Base-by-base conservation (phyloP, 1,140 invertebrate species). In the silkworm (Bombyx mori) region DNA sequence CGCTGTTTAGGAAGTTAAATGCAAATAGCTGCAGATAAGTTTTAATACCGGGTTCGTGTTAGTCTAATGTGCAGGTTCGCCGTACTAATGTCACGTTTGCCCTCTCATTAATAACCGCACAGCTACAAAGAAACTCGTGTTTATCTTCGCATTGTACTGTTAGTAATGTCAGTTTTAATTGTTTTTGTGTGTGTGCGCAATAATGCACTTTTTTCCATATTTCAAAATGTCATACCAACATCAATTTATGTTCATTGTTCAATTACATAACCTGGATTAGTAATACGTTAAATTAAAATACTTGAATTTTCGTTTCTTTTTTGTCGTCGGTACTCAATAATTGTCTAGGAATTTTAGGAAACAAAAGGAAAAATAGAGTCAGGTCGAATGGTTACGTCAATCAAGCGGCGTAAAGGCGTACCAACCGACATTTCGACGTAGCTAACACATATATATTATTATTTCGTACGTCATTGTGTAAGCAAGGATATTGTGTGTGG, bases 21-120 rank as follows among this genome's bases (percentile, higher is more conserved):
- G 79, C 78, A 84, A 86, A 82, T 82, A 79, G 73, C 79, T 77
- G 69, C 76, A 82, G 80, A 85, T 84, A 86, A 81, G 75, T 84
- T 82, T 86, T 86, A 86, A 86, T 86, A 79, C 73, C 62, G 58
- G 77, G 70, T 71, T 75, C 56, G 69, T 63, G 73, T 64, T 71
- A 66, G 71, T 73, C 73, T 84, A 86, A 86, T 86, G 80, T 65
- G 66, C 63, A 66, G 75, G 80, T 85, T 79, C 80, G 77, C 71
- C 73, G 73, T 66, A 74, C 80, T 86, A 82, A 86, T 85, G 80
- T 85, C 83, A 86, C 83, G 83, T 86, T 84, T 73, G 72, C 73
- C 75, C 76, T 75, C 71, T 71, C 76, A 86, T 85, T 85, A 84
- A 83, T 86, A 76, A 79, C 79, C 61, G 60, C 66, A 68, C 67